Conservation (phyloP, 30 jellyfish, hydroid and myxozoan genomes). For the Aurelia coerulea region DNA sequence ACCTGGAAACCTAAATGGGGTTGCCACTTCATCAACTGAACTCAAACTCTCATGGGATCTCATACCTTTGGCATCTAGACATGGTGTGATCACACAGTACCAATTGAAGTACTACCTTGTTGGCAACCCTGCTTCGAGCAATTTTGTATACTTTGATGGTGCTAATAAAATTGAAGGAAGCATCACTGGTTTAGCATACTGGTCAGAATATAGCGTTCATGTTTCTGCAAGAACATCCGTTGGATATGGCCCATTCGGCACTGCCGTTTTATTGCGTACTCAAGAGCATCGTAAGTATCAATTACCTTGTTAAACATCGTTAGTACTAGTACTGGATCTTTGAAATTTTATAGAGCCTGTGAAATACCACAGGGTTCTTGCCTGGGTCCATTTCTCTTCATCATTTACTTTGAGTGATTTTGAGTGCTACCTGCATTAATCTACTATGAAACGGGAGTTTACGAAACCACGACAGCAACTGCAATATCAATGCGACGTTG, state of each 20-base stretch:
- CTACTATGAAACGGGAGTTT: too few species aligned
- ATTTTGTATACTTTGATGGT: background rate
- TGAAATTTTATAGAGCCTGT: background rate
- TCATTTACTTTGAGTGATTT: too few species aligned
- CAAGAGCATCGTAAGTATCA: conserved; percentile 47
- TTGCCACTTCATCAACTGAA: conserved; percentile 44
- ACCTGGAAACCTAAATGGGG: conserved; percentile 49
- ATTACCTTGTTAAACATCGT: background rate
- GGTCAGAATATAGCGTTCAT: conserved; percentile 34
- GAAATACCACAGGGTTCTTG: too few species aligned
- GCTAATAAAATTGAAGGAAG: conserved; percentile 8
- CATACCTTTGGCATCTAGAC: conserved; percentile 27
- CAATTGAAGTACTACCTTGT: conserved; percentile 12
- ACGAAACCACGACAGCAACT: too few species aligned
- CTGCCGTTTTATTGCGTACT: conserved; percentile 9
- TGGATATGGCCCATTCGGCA: conserved; percentile 58
- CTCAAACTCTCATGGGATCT: conserved; percentile 24
- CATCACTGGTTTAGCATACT: conserved; percentile 12
- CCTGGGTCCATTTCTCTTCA: too few species aligned
- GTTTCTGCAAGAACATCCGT: conserved; percentile 35
- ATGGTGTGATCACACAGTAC: conserved; percentile 51
- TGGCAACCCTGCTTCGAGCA: background rate
- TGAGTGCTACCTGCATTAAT: too few species aligned
- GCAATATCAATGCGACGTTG: too few species aligned
- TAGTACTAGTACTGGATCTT: background rate